These are phyloP conservation scores for Rhodeus uyekii DNA, from an alignment of 2,797 vertebrate species.

Conservation along the genomic window DNA sequence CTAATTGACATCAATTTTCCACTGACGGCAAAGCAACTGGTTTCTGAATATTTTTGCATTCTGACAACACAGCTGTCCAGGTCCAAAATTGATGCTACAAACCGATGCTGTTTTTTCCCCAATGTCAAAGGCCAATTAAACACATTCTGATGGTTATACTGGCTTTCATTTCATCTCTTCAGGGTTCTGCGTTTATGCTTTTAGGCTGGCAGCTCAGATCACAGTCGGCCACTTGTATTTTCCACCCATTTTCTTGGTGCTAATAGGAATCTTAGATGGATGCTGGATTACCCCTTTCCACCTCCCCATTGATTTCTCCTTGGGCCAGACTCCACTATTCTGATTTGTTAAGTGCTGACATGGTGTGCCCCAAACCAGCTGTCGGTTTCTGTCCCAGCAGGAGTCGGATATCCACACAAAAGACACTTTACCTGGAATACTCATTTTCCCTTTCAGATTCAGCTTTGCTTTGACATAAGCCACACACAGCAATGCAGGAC, in stretches of 20 bases:
- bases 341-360: conserved; percentile 67
- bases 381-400: conserved; percentile 29
- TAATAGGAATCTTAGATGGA: conserved; percentile 51
- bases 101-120: background rate
- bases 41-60: conserved; percentile 26
- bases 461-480: conserved; percentile 18
- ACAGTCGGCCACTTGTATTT: conserved; percentile 32
- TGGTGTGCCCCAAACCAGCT: conserved; percentile 25
- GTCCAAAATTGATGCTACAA: conserved; percentile 6
- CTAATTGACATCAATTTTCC: conserved; percentile 52
- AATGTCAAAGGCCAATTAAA: conserved; percentile 25
- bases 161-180: conserved; percentile 21
- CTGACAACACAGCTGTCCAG: background rate
- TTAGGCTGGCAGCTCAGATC: conserved; percentile 37
- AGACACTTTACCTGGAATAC: conserved; percentile 37
- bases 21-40: background rate
- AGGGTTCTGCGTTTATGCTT: conserved; percentile 14
- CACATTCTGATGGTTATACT: conserved; percentile 18
- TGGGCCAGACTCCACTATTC: conserved; percentile 60
- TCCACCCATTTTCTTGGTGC: background rate
- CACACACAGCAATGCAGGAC: conserved; percentile 33
- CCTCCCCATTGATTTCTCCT: conserved; percentile 67
- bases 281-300: conserved; percentile 57
- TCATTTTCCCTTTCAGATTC: conserved; percentile 44
- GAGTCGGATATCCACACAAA: conserved; percentile 36